A percentile compares a stretch with the other conserved stretches of the same genome.
These are phyloP conservation scores for Dryas iulia DNA, from an alignment of 1,140 invertebrate species.

Conservation along the genomic window DNA sequence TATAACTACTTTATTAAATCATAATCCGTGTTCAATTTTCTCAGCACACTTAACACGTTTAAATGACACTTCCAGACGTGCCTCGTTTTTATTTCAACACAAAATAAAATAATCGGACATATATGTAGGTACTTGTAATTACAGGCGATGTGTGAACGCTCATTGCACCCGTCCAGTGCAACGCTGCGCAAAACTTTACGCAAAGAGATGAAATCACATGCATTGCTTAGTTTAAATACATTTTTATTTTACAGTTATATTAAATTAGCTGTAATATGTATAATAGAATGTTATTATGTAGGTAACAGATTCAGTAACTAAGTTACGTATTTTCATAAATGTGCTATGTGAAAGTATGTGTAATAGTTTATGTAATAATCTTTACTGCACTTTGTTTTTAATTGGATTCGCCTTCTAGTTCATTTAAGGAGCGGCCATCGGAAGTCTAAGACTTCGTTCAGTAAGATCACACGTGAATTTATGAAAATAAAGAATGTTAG, in stretches of 20 bases:
- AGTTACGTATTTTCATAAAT: too few species aligned
- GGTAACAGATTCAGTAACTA: too few species aligned
- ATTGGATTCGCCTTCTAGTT: too few species aligned
- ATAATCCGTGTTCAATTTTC: neutral
- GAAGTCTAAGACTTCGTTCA: too few species aligned
- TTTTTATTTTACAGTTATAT: neutral
- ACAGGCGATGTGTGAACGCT: conserved; percentile 36
- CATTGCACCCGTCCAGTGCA: conserved; percentile 34
- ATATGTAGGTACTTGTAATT: conserved; percentile 15
- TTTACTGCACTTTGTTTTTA: too few species aligned
- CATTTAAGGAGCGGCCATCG: too few species aligned
- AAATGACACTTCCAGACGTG: neutral
- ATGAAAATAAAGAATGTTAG: too few species aligned
- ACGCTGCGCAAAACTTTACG: conserved; percentile 25
- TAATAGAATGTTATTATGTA: neutral
- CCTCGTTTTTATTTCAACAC: neutral
- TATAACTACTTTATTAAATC: neutral
- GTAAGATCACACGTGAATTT: too few species aligned
- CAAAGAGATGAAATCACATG: neutral
- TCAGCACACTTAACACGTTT: neutral
- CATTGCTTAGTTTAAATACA: neutral
- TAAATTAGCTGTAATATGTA: neutral
- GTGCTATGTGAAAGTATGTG: too few species aligned
- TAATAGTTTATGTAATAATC: too few species aligned
- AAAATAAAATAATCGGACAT: conserved; percentile 12